Percentiles rank a stretch among this genome's conserved stretches.
Conservation (phyloP, 2,888 invertebrate genomes). For the Linyphia triangularis region DNA sequence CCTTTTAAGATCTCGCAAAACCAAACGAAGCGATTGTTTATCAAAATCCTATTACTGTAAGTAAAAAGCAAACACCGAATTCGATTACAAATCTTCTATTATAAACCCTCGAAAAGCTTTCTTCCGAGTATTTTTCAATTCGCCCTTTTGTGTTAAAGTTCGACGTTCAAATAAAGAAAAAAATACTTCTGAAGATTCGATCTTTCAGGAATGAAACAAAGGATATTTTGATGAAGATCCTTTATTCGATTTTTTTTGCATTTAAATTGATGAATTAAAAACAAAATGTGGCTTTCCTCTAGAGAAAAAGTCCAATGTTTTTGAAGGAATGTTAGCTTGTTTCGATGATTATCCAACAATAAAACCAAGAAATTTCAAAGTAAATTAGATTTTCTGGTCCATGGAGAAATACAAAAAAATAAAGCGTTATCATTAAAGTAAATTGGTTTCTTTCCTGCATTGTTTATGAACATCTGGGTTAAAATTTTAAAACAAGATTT, state of each 20-base stretch:
- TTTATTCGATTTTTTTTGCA: conserved; percentile 3
- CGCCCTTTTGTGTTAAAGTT: conserved; percentile 24
- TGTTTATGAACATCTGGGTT: not conserved
- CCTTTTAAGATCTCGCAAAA: conserved; percentile 11
- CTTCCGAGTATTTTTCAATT: conserved; percentile 42
- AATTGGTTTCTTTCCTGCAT: not conserved
- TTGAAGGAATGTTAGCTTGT: not conserved
- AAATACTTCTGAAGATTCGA: not conserved
- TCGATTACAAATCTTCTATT: conserved; percentile 49
- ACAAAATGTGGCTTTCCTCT: conserved; percentile 6
- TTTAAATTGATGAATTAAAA: conserved; percentile 55
- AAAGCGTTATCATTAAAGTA: not conserved
- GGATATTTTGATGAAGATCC: conserved; percentile 29
- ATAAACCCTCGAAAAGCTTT: conserved; percentile 11
- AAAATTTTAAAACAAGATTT: too few species aligned
- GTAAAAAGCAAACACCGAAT: conserved; percentile 54
- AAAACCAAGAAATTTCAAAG: not conserved
- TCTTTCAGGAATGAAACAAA: conserved; percentile 22
- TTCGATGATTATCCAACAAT: not conserved
- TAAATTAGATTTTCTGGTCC: conserved; percentile 18
- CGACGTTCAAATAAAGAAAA: not conserved
- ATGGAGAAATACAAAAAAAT: not conserved
- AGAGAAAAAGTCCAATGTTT: conserved; percentile 5
- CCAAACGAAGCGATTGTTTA: conserved; percentile 57
- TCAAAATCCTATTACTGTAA: conserved; percentile 58